These are phyloP conservation scores for Antrozous pallidus DNA, from an alignment of 2,797 vertebrate species.

Conservation along the genomic window DNA sequence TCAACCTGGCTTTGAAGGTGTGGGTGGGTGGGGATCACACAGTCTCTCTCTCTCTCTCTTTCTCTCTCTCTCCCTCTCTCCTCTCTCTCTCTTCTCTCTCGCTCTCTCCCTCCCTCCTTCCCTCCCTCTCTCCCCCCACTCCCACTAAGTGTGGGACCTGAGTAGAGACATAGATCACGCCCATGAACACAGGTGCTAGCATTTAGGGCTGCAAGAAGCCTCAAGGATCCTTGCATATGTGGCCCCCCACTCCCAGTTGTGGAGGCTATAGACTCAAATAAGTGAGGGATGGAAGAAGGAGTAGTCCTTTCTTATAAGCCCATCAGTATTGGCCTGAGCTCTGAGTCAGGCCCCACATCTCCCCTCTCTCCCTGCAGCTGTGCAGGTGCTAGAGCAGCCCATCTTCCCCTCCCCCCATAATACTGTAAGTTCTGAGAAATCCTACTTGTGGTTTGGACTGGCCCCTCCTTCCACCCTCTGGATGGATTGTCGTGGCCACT, in stretches of 20 bases:
- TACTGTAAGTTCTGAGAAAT: slow-evolving; percentile 62
- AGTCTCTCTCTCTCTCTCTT: background rate
- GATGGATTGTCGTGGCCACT: background rate
- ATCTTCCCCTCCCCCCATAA: background rate
- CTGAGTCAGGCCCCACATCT: background rate
- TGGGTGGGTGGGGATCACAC: background rate
- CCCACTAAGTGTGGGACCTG: background rate
- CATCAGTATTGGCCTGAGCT: background rate
- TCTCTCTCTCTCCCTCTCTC: background rate
- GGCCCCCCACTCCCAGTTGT: background rate
- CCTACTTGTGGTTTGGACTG: background rate
- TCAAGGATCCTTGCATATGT: background rate
- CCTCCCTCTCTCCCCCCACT: background rate
- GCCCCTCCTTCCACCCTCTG: background rate
- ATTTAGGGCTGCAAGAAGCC: no score
- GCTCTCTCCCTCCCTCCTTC: no score
- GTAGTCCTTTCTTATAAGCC: background rate
- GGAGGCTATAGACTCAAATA: background rate
- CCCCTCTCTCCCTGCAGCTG: background rate
- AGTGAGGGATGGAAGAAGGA: background rate
- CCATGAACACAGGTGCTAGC: background rate
- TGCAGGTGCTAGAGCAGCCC: background rate
- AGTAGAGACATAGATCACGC: background rate
- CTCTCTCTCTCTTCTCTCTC: background rate
- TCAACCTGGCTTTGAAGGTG: background rate